These are phyloP conservation scores for Sebastes hubbsi DNA, from an alignment of 2,797 vertebrate genomes.

Conservation along the genomic window DNA sequence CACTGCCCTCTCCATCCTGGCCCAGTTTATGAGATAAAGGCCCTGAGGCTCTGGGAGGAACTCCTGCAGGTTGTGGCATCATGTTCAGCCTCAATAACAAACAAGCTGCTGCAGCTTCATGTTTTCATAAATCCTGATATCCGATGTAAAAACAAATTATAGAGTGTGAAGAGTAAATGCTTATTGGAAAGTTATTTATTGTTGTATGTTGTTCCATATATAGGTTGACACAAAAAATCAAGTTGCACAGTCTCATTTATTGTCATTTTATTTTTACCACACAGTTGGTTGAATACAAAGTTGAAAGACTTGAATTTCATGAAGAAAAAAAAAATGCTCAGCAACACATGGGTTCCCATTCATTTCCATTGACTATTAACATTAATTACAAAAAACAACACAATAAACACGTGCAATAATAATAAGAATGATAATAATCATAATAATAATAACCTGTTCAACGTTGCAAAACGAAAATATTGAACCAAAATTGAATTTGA, in stretches of 20 bases:
- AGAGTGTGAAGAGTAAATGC: neutral
- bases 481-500: constrained; percentile 27
- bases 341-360: constrained; percentile 65
- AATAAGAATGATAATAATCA: constrained; percentile 66
- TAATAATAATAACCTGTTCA: constrained; percentile 44
- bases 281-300: constrained; percentile 80
- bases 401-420: constrained; percentile 67
- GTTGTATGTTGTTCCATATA: neutral
- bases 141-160: neutral
- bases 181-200: neutral
- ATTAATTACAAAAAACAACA: constrained; percentile 73
- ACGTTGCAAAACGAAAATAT: constrained; percentile 26
- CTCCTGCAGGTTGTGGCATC: constrained; percentile 59
- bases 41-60: constrained; percentile 40
- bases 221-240: neutral
- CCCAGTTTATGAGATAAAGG: constrained; percentile 36
- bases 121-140: neutral
- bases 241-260: constrained; percentile 48
- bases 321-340: constrained; percentile 62
- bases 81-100: constrained; percentile 15
- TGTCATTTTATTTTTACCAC: constrained; percentile 74
- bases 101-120: neutral
- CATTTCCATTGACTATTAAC: constrained; percentile 66
- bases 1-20: constrained; percentile 32
- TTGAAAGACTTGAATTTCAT: constrained; percentile 69